Base-by-base conservation (phyloP, 2,113 vertebrate species). In the Prunella himalayana region DNA sequence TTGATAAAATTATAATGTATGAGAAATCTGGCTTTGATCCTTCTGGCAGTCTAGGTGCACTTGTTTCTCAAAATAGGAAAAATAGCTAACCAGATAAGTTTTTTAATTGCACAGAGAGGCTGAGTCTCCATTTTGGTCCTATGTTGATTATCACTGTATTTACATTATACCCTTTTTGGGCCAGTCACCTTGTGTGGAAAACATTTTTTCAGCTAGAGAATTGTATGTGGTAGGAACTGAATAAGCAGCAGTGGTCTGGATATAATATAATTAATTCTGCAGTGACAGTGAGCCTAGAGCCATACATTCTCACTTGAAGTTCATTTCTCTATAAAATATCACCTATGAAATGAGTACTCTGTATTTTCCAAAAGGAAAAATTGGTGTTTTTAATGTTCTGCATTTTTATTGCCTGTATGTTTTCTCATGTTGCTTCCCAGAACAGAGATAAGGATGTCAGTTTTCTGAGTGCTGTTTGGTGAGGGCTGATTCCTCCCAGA, bases 321-420 rank as follows among this genome's bases (percentile, higher is more conserved):
- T 84, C 35, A 6, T 64, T 86, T 82, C 28, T 35, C 1, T 66
- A 17, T 60, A 10, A 82, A 63, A 51, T 37, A 22, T 6, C 5
- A 11, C 9, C 42, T 50, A 2, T 44, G 20, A 72, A 86, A 31
- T 28, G 37, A 83, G 9, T 41, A 37, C 25, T 64, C 18, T 1
- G 1, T 28, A 7, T 44, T 86, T 78, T 64, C 64, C 57, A 15
- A 22, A 75, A 64, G 64, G 41, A 66, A 81, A 93, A 75, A 13
- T 0, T 37, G 3, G 23, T 4, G 4, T 1, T 83, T 86, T 64
- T 24, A 54, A 9, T 28, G 33, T 5, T 37, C 37, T 37, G 37
- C 37, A 4, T 50, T 85, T 89, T 65, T 39, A 41, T 39, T 71
- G 13, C n/a, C 24, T 61, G 37, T 31, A 8, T 37, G 1, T 75